These are phyloP conservation scores for Falco punctatus DNA, from an alignment of 2,113 vertebrate genomes.

Conservation along the genomic window DNA sequence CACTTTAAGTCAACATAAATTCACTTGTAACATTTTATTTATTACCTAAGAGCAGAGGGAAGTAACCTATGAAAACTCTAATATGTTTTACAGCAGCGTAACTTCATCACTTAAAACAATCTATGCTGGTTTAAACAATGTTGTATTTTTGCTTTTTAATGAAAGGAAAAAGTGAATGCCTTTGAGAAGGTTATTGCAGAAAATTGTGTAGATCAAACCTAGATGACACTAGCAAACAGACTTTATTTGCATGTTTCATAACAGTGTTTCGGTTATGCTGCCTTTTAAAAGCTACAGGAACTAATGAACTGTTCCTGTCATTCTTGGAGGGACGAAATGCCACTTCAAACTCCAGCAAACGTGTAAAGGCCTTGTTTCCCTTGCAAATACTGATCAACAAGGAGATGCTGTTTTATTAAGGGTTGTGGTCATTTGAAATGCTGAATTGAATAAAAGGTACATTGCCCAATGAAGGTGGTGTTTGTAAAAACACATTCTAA, in stretches of 20 bases:
- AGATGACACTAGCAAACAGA: neutral
- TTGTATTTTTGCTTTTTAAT: neutral
- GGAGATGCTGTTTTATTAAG: neutral
- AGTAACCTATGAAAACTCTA: neutral
- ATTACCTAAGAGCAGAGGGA: neutral
- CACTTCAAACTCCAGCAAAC: neutral
- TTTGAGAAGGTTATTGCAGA: neutral
- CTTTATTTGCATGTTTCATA: neutral
- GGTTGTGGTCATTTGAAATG: neutral
- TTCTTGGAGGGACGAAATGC: neutral
- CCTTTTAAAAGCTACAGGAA: neutral
- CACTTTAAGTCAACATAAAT: neutral
- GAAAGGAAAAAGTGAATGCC: neutral
- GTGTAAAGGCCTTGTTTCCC: neutral
- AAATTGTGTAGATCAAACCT: neutral
- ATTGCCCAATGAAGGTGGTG: neutral
- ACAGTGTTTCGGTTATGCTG: neutral
- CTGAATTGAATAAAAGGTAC: neutral
- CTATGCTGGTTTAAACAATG: neutral
- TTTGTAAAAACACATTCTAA: neutral
- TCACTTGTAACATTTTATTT: neutral
- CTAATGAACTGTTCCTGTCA: neutral
- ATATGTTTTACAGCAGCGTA: neutral
- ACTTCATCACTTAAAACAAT: neutral
- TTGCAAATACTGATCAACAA: neutral